Evolutionary conservation across 2,797 vertebrate species (phyloP), one percentile per base, ranked within the genome.

Genomic region (Coranthus polyacanthus): DNA sequence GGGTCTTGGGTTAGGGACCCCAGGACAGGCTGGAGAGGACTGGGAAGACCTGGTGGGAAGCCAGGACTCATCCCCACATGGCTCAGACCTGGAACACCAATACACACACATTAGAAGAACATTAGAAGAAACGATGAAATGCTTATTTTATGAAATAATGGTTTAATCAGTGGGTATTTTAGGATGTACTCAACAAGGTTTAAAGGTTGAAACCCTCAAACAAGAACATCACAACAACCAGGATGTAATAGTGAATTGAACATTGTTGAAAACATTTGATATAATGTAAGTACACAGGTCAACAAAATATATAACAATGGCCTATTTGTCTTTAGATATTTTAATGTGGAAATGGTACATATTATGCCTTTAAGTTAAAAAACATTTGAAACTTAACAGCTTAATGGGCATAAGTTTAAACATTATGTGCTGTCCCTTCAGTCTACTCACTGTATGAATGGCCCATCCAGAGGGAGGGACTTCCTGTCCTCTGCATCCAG

Each of bases 391-490:
- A 43, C 8, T 29, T 29, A 29, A 29, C 5, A 29, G 22, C 13
- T 32, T 13, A 16, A 15, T 49, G 20, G 18, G 12, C 2, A 5
- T 11, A 18, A n/a, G n/a, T n/a, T n/a, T n/a, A n/a, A 36, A 22
- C n/a, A 2, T 26, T 18, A 12, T 4, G 26, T 20, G 29, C 16
- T 56, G 34, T 13, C 4, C 16, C 13, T 39, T 22, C 15, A 18
- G 5, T 65, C 22, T 67, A 92, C 95, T 92, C 70, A 98, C 97
- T 90, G 10, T 98, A 98, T 17, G 97, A 96, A 85, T 96, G 97
- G 8, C 97, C 96, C 96, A 98, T 97, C 97, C 97, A 98, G 71
- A 98, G 85, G 66, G 97, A 98, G 85, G 97, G 96, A 92, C 97
- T 99, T 89, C 96, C 96, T 44, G 97, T 97, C 76, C 96, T 94